Base-by-base conservation (phyloP, 2,113 vertebrate species). In the Quiscalus mexicanus region DNA sequence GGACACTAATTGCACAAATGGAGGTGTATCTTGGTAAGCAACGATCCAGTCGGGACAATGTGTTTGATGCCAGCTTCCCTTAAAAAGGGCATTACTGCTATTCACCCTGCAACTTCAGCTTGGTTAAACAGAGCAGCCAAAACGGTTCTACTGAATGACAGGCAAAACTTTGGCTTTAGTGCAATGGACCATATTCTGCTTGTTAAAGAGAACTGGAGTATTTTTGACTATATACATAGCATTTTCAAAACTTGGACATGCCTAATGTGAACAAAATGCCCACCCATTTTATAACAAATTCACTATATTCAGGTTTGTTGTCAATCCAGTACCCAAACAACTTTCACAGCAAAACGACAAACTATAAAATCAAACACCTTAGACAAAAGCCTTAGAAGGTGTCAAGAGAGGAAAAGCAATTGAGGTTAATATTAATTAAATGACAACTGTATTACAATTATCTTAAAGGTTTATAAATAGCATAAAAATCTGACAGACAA, bases 301-400 rank as follows among this genome's bases (percentile, higher is more conserved):
- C 94, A 92, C 33, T 68, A 25, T 12, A 31, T 55, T 55, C 53
- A 31, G 5, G 20, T 5, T 12, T 56, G 7, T n/a, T 84, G 58
- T 37, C 45, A 37, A 87, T 7, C 41, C 2, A 9, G 63, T 81
- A 86, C 63, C 60, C 87, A 90, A 93, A 56, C 33, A 90, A 65
- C 28, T 92, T 95, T 79, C 4, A 12, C 82, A 95, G 85, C 8
- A 20, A 93, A 94, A 84, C 41, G 17, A 82, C 75, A 93, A 93
- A 70, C 19, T 75, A 92, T 73, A 85, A 96, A 95, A 93, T 70
- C 60, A 94, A 97, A 96, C 76, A 55, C 37, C 52, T 91, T 92
- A 64, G 79, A 85, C 19, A 73, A 85, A 79, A 97, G 49, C 69
- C 39, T 62, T 65, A 79, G 64, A 96, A n/a, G 15, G 15, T 58